Conservation (phyloP, 2,888 invertebrate genomes). For the Seira sanloemensis region DNA sequence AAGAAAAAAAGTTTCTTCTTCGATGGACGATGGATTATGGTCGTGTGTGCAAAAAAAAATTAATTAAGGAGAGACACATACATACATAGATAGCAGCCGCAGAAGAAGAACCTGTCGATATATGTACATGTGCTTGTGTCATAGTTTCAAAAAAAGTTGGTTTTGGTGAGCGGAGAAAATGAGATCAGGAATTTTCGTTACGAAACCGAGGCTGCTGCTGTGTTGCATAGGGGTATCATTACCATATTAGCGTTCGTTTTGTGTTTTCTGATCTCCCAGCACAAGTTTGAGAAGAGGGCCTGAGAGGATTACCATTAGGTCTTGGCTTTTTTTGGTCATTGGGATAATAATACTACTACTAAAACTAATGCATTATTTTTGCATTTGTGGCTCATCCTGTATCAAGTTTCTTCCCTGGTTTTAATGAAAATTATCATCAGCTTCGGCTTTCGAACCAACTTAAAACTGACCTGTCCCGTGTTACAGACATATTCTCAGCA, state of each 20-base stretch:
- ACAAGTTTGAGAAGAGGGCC: constrained; percentile 8
- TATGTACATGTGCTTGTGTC: too few species aligned
- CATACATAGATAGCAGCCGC: constrained; percentile 7
- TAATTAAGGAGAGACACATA: constrained; percentile 20
- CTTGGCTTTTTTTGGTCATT: constrained; percentile 16
- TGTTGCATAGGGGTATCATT: not conserved
- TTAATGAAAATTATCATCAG: constrained; percentile 6
- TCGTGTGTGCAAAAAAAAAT: constrained; percentile 28
- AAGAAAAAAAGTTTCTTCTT: constrained; percentile 24
- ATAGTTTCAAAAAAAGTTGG: too few species aligned
- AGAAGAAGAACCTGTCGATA: not conserved
- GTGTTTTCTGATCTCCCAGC: too few species aligned
- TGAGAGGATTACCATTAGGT: not conserved
- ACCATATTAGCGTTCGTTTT: not conserved
- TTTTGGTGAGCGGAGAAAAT: too few species aligned
- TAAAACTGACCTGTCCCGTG: constrained; percentile 10
- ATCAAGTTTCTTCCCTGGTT: constrained; percentile 5
- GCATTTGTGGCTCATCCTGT: not conserved
- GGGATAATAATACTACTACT: not conserved
- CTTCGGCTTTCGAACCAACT: too few species aligned
- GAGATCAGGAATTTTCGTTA: too few species aligned
- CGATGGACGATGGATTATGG: not conserved
- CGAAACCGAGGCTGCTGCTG: too few species aligned
- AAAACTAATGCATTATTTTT: not conserved
- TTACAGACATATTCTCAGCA: too few species aligned